Conservation (phyloP, 1,140 invertebrate species). For the Akabosia matsudoensis region DNA sequence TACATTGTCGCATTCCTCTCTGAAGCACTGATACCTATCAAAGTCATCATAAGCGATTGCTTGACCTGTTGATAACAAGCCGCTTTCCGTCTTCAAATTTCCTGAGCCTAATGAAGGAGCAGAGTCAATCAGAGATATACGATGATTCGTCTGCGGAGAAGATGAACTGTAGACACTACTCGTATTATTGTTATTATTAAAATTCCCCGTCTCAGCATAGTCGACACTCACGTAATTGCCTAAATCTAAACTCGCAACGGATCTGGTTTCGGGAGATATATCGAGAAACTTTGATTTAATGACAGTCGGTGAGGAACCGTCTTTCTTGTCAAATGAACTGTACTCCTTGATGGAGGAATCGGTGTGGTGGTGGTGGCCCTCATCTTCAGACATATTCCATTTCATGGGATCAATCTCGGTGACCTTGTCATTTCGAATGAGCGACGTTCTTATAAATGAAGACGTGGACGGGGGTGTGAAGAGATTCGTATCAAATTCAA, state of each 20-base stretch:
- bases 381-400: neutral
- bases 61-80: neutral
- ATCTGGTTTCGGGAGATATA: conserved; percentile 51
- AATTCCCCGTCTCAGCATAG: neutral
- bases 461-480: neutral
- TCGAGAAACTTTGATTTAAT: conserved; percentile 38
- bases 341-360: neutral
- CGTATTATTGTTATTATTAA: neutral
- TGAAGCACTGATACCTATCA: conserved; percentile 45
- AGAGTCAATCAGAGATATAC: neutral
- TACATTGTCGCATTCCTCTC: conserved; percentile 42
- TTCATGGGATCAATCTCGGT: neutral
- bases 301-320: neutral
- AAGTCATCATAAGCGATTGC: conserved; percentile 5
- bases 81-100: too few relatives aligned
- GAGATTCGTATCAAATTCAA: too few relatives aligned
- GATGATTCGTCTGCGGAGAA: neutral
- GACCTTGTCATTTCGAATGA: conserved; percentile 1
- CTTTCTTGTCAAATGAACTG: neutral
- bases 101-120: neutral
- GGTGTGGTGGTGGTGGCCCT: too few relatives aligned
- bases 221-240: conserved; percentile 49
- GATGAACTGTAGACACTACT: neutral
- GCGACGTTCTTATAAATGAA: conserved; percentile 1
- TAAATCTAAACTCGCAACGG: conserved; percentile 54